Conservation (phyloP, 2,888 invertebrate species). For the Drosophila kuntzei region DNA sequence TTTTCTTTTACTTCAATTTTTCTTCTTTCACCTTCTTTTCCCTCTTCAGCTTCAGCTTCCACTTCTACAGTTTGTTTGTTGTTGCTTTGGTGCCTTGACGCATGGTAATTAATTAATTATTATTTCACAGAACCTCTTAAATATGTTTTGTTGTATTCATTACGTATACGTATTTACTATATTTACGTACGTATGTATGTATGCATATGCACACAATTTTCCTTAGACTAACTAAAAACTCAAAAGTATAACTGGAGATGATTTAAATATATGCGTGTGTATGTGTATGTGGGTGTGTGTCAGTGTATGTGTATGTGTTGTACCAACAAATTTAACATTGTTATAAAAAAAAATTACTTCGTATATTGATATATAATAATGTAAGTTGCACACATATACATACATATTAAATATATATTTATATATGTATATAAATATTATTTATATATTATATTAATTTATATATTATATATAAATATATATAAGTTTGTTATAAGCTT, state of each 20-base stretch:
- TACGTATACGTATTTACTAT: slow-evolving; percentile 8
- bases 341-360: slow-evolving; percentile 27
- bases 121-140: slow-evolving; percentile 26
- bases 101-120: slow-evolving; percentile 27
- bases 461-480: slow-evolving; percentile 5
- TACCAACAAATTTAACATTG: slow-evolving; percentile 58
- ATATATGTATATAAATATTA: slow-evolving; percentile 19
- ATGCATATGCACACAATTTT: background rate
- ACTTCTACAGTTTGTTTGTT: slow-evolving; percentile 16
- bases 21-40: no score
- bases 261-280: background rate
- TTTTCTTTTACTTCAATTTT: slow-evolving; percentile 5
- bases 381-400: slow-evolving; percentile 14
- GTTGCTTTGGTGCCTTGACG: slow-evolving; percentile 52
- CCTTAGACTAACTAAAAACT: slow-evolving; percentile 36
- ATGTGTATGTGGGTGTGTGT: slow-evolving; percentile 2
- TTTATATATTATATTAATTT: slow-evolving; percentile 14
- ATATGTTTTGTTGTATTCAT: slow-evolving; percentile 16
- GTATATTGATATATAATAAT: slow-evolving; percentile 2
- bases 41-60: background rate
- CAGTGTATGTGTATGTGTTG: slow-evolving; percentile 10
- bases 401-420: slow-evolving; percentile 19
- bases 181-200: slow-evolving; percentile 7
- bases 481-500: slow-evolving; percentile 22
- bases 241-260: slow-evolving; percentile 13